Base-by-base conservation (phyloP, 2,797 vertebrate species). In the Pterois miles region DNA sequence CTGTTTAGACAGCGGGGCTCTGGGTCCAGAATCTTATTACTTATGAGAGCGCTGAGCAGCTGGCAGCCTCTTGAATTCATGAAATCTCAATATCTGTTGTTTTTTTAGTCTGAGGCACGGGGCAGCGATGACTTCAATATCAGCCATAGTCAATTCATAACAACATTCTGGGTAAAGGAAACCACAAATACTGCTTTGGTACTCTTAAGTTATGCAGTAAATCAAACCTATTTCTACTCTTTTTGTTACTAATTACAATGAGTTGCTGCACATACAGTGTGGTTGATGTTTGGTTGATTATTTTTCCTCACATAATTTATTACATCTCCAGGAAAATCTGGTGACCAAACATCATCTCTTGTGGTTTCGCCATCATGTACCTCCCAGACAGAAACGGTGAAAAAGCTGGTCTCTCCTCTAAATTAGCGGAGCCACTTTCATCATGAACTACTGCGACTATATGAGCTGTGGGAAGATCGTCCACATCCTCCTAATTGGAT, bases 21-120 rank as follows among this genome's bases (percentile, higher is more conserved):
- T 11, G 53, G 79, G 85, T 82, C 79, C 80, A 80, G 82, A 84
- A 84, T 93, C 80, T 67, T 79, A 91, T 91, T 90, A 92, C 80
- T 87, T 76, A 60, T 77, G 68, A 88, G 77, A 85, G 72, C 52
- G 22, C 76, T 70, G 65, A 86, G 88, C 82, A 89, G 88, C 90
- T 83, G 87, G 88, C 63, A 78, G 87, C 69, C 53, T 65, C 71
- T 86, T 43, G 20, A 85, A 85, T 83, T 89, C 70, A 80, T 68
- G 60, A 86, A 81, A 88, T 83, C 72, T 88, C 89, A 82, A 88
- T 86, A 81, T 88, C 65, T 65, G 70, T 58, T 86, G 67, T 83
- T 87, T 86, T 86, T 82, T 83, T 53, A 46, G 64, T 62, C 33
- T 16, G 40, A 67, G 65, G 70, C 66, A 78, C 16, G 5, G 73